Conservation (phyloP, 2,113 vertebrate species). For the Otolemur garnettii region DNA sequence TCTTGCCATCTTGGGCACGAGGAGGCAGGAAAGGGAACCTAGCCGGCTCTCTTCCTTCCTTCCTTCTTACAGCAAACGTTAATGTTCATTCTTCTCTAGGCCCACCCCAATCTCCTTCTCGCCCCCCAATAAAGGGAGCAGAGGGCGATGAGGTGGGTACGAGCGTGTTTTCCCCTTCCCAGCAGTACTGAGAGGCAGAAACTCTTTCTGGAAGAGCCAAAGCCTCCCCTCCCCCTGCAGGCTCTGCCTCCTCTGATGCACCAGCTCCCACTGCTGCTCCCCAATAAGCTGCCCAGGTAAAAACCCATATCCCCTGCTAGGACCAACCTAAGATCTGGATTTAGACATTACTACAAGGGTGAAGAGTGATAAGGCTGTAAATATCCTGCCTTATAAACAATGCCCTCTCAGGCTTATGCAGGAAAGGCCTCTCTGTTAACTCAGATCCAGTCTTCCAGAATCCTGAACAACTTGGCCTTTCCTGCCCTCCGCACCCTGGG, state of each 20-base stretch:
- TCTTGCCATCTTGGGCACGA: neutral
- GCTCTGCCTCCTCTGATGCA: neutral
- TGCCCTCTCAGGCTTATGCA: neutral
- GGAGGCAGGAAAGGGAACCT: conserved; percentile 57
- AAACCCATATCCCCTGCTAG: no score
- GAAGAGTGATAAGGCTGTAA: neutral
- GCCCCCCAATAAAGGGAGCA: neutral
- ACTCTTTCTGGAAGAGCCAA: neutral
- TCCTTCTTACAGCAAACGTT: neutral
- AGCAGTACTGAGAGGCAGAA: neutral
- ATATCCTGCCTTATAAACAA: neutral
- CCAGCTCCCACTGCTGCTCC: neutral
- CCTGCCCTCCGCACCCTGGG: neutral
- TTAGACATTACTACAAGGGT: neutral
- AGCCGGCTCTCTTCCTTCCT: conserved; percentile 60
- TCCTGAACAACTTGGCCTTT: neutral
- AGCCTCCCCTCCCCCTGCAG: neutral
- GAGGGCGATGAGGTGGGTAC: neutral
- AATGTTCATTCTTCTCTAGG: neutral
- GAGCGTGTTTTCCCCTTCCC: neutral
- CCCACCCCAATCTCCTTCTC: neutral
- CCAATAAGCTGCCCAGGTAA: neutral
- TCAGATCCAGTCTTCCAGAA: neutral
- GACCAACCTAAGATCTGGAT: neutral
- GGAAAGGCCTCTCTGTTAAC: neutral